phyloP scores from a whole-genome alignment of 2,888 invertebrate genomes.

The Pseudococcus longispinus region DNA sequence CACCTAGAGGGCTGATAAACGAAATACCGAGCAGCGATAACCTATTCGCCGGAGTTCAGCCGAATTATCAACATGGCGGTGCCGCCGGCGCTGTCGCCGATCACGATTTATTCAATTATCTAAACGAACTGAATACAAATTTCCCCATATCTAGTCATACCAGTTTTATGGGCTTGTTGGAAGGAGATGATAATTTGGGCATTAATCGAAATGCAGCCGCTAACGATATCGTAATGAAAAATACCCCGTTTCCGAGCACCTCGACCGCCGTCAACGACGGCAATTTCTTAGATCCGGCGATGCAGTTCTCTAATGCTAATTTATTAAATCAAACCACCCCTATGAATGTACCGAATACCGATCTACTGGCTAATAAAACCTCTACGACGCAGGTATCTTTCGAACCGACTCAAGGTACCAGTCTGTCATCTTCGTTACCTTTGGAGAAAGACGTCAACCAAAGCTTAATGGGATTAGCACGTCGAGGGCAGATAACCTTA shows the following conservation, averaged over 20 bases:
- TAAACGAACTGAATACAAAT: slow-evolving; percentile 14
- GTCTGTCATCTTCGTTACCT: not conserved
- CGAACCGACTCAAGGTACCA: not conserved
- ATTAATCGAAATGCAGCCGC: not conserved
- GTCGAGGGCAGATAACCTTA: slow-evolving; percentile 41
- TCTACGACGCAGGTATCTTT: not conserved
- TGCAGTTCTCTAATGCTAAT: not conserved
- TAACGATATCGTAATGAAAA: not conserved
- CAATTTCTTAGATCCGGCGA: not conserved
- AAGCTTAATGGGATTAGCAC: slow-evolving; percentile 40
- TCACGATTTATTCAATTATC: slow-evolving; percentile 37
- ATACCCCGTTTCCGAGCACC: not conserved
- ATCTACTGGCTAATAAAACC: not conserved
- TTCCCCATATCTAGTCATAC: slow-evolving; percentile 48
- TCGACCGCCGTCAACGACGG: not conserved
- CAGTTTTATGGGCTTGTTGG: slow-evolving; percentile 54
- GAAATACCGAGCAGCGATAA: slow-evolving; percentile 42
- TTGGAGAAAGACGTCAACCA: slow-evolving; percentile 34
- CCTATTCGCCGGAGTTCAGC: not conserved
- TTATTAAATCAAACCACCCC: not conserved
- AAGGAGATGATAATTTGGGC: slow-evolving; percentile 44
- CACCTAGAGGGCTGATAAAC: not conserved
- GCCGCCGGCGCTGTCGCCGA: not conserved
- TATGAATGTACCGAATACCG: not conserved
- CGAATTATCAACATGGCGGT: not conserved